These are phyloP conservation scores for Pangasianodon hypophthalmus DNA, from an alignment of 2,113 vertebrate species.

Conservation along the genomic window DNA sequence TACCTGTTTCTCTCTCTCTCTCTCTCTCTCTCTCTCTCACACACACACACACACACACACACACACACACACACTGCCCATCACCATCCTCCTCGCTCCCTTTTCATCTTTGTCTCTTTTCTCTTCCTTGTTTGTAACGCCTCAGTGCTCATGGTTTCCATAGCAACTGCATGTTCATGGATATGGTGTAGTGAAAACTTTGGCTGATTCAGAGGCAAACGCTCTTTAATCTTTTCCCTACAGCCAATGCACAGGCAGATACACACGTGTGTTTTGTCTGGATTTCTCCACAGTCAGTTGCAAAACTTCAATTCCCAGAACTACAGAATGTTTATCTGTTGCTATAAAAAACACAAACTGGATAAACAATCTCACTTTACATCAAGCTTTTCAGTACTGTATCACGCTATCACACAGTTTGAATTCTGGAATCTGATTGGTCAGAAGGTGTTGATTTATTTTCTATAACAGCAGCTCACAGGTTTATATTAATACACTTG, in stretches of 20 bases:
- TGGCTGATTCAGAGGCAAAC: conserved; percentile 19
- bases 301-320: not conserved
- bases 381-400: not conserved
- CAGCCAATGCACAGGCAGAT: not conserved
- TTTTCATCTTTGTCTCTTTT: conserved; percentile 33
- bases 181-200: conserved; percentile 25
- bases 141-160: conserved; percentile 46
- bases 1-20: not conserved
- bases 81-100: not conserved
- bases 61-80: not conserved
- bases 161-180: conserved; percentile 55
- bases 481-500: not conserved
- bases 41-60: not conserved
- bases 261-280: not conserved
- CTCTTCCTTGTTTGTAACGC: conserved; percentile 35
- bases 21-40: not conserved
- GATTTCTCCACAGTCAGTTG: not conserved
- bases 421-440: not conserved
- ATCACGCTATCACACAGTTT: not conserved
- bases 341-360: not conserved
- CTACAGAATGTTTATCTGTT: not conserved
- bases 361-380: not conserved
- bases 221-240: conserved; percentile 32
- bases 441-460: not conserved
- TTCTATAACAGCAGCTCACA: not conserved